Evolutionary conservation across 2,113 vertebrate species (phyloP).

Genomic region (Halichoerus grypus): DNA sequence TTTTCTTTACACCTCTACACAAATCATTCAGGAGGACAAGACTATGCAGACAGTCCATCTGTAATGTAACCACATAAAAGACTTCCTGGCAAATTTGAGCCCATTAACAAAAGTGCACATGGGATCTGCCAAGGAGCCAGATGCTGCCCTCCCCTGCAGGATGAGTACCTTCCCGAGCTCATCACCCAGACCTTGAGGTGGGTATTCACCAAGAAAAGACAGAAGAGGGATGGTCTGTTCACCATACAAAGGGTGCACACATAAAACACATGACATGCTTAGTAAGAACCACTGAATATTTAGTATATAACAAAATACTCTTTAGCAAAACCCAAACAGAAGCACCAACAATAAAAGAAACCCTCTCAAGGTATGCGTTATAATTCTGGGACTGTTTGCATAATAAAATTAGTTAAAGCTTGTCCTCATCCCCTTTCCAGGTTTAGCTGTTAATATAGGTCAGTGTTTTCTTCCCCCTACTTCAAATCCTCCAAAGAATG

Average conservation of each 20-base stretch:
- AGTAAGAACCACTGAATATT: not conserved
- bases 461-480: not conserved
- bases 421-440: not conserved
- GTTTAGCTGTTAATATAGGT: constrained; percentile 30
- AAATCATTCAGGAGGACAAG: constrained; percentile 75
- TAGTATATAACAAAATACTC: not conserved
- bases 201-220: constrained; percentile 73
- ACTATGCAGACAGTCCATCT: constrained; percentile 84
- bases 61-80: constrained; percentile 87
- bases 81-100: constrained; percentile 82
- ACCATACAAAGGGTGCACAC: not conserved
- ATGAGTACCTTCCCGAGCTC: constrained; percentile 69
- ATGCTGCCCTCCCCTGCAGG: constrained; percentile 69
- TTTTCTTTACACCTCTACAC: not conserved
- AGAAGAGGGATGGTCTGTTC: not conserved
- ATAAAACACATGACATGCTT: not conserved
- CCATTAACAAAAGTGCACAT: constrained; percentile 85
- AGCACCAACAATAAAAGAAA: not conserved
- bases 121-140: constrained; percentile 86
- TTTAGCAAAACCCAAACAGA: constrained; percentile 35
- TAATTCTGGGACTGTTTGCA: not conserved
- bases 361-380: not conserved
- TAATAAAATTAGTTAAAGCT: constrained; percentile 30
- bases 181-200: constrained; percentile 77
- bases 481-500: constrained; percentile 63